phyloP scores from a whole-genome alignment of 2,113 vertebrate genomes.

The Bettongia penicillata region DNA sequence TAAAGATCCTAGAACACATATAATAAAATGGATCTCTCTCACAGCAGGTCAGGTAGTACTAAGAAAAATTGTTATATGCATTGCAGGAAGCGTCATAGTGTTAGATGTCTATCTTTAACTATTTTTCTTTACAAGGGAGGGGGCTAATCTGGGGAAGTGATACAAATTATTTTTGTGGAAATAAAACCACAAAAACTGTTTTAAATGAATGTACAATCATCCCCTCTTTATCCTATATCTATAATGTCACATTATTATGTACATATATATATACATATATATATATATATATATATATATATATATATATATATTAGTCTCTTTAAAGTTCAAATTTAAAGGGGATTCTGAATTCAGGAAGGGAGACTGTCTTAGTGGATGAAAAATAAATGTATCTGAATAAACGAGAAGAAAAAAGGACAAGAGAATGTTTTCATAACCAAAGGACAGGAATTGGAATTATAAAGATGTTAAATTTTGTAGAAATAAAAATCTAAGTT shows the following conservation, averaged over 20 bases:
- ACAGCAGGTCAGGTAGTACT: background rate
- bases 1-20: background rate
- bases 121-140: background rate
- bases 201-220: background rate
- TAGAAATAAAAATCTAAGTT: background rate
- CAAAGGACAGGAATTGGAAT: background rate
- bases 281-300: background rate
- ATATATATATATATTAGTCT: background rate
- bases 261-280: background rate
- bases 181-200: background rate
- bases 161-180: background rate
- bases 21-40: background rate
- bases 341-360: background rate
- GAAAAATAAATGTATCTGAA: background rate
- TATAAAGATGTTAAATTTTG: background rate
- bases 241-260: background rate
- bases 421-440: background rate
- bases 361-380: background rate
- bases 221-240: background rate
- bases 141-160: background rate
- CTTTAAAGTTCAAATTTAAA: background rate
- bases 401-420: background rate
- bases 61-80: background rate
- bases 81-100: background rate
- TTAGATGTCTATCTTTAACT: background rate